Conservation (phyloP, 1,140 invertebrate species). For the Sipha flava region DNA sequence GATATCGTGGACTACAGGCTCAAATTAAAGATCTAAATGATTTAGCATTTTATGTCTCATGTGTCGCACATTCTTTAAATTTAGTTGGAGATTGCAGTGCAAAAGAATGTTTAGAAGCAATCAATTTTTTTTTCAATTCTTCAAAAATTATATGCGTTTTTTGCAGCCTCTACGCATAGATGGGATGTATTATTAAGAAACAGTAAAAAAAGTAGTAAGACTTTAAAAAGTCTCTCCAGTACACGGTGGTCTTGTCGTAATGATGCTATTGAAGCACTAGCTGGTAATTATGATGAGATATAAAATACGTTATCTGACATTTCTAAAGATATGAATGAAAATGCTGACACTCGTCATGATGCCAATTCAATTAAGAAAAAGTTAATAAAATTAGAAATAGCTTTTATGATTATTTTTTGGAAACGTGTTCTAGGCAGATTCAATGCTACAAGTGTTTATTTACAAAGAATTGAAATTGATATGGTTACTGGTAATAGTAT, state of each 20-base stretch:
- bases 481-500: too few species aligned
- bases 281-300: neutral
- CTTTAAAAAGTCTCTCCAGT: constrained; percentile 4
- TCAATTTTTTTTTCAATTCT: neutral
- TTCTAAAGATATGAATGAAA: too few species aligned
- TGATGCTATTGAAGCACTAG: constrained; percentile 14
- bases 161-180: too few species aligned
- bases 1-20: neutral
- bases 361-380: constrained; percentile 10
- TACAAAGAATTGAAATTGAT: too few species aligned
- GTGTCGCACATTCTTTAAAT: neutral
- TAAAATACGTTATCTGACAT: neutral
- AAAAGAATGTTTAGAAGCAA: too few species aligned
- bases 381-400: constrained; percentile 19
- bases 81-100: too few species aligned
- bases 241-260: too few species aligned
- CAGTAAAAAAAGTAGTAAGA: neutral
- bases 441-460: too few species aligned
- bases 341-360: neutral
- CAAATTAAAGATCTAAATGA: too few species aligned
- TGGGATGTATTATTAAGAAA: neutral
- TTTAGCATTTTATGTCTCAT: neutral
- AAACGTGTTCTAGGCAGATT: too few species aligned
- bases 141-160: constrained; percentile 1
- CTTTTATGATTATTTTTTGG: constrained; percentile 23